Evolutionary conservation across 2,113 vertebrate species (phyloP).

Genomic region (Bungarus multicinctus): DNA sequence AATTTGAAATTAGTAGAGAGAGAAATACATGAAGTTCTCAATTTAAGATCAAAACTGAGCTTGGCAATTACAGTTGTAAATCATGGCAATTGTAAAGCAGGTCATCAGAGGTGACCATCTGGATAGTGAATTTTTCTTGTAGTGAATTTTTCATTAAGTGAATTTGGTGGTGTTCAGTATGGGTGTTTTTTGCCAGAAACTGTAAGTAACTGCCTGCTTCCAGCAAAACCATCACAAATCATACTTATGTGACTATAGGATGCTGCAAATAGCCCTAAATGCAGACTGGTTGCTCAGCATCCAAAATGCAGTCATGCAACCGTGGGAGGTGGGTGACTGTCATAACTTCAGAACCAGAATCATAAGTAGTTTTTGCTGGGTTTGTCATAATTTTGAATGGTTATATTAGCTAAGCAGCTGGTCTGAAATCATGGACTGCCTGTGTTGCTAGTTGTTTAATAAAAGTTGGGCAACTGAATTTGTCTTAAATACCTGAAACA

Average conservation of each 20-base stretch:
- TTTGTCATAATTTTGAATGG: neutral
- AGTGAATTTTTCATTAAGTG: neutral
- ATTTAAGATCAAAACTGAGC: neutral
- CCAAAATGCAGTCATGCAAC: neutral
- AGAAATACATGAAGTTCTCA: neutral
- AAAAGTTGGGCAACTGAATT: neutral
- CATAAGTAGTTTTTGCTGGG: neutral
- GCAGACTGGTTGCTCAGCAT: neutral
- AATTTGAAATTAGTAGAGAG: neutral
- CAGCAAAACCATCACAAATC: neutral
- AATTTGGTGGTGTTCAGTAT: neutral
- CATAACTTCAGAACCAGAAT: neutral
- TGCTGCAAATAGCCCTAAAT: neutral
- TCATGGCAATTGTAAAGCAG: neutral
- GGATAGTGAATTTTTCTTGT: neutral
- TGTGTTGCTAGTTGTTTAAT: neutral
- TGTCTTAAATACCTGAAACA: neutral
- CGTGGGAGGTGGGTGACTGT: neutral
- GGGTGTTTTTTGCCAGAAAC: neutral
- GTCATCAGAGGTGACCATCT: neutral
- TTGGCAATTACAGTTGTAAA: neutral
- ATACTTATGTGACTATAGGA: neutral
- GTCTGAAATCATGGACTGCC: neutral
- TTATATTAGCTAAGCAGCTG: neutral
- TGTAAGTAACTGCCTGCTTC: neutral